These are phyloP conservation scores for Drosophila borborema DNA, from an alignment of 2,888 invertebrate genomes.

Conservation along the genomic window DNA sequence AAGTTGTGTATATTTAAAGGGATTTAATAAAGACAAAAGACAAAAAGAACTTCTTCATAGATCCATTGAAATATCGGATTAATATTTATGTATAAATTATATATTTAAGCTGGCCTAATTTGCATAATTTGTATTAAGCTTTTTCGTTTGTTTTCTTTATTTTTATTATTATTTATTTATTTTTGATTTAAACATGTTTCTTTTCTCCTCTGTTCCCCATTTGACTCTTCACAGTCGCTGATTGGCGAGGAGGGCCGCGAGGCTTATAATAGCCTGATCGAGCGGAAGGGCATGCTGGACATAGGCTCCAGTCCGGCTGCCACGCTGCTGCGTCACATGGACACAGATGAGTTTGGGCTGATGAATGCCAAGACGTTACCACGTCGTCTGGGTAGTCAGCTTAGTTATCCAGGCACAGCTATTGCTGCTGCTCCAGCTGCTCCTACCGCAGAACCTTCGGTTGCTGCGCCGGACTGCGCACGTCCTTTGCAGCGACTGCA, in stretches of 20 bases:
- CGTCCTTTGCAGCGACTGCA: slow-evolving; percentile 61
- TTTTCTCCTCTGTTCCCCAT: neutral
- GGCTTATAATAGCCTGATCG: slow-evolving; percentile 96
- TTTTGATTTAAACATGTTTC: slow-evolving; percentile 24
- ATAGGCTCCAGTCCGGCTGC: slow-evolving; percentile 74
- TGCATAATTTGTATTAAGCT: neutral
- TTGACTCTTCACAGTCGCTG: slow-evolving; percentile 88
- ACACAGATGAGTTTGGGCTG: slow-evolving; percentile 82
- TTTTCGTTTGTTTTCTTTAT: neutral
- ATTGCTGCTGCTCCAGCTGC: neutral
- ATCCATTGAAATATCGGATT: neutral
- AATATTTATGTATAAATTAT: neutral
- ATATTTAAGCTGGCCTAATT: neutral
- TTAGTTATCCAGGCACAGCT: slow-evolving; percentile 34
- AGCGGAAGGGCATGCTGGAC: slow-evolving; percentile 87
- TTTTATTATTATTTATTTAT: slow-evolving; percentile 23
- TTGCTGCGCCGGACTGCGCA: slow-evolving; percentile 19
- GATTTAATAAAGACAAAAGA: slow-evolving; percentile 72
- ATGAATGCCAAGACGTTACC: slow-evolving; percentile 82
- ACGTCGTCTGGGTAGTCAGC: slow-evolving; percentile 68
- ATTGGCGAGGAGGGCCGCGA: slow-evolving; percentile 95
- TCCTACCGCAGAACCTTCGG: slow-evolving; percentile 6
- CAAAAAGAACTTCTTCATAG: neutral
- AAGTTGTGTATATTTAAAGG: slow-evolving; percentile 76
- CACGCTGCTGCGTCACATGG: slow-evolving; percentile 80